Evolutionary conservation across 2,888 invertebrate species (phyloP).

Genomic region (Meloe dianella): DNA sequence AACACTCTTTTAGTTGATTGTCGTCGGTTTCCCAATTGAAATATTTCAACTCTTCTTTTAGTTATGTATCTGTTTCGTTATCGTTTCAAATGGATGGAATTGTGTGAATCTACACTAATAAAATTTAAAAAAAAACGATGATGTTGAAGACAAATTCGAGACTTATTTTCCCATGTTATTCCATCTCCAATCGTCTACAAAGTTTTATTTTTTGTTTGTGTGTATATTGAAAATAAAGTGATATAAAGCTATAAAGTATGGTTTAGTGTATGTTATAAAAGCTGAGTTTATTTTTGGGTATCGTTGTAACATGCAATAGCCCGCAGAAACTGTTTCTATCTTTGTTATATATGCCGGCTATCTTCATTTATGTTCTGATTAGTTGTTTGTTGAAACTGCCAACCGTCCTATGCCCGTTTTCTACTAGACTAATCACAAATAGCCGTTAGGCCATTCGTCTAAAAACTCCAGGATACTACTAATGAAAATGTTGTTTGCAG

Average conservation of each 20-base stretch:
- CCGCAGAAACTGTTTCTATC: conserved; percentile 19
- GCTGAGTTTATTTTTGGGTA: conserved; percentile 23
- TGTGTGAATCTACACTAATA: background rate
- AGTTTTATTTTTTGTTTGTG: conserved; percentile 18
- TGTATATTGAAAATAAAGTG: conserved; percentile 27
- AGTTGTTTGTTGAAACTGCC: conserved; percentile 23
- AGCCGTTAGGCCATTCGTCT: conserved; percentile 8
- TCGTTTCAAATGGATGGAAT: background rate
- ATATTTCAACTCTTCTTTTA: background rate
- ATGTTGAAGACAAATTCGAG: background rate
- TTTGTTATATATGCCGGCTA: background rate
- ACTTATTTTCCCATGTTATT: background rate
- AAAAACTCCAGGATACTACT: conserved; percentile 1
- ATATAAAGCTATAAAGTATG: conserved; percentile 26
- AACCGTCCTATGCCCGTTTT: conserved; percentile 15
- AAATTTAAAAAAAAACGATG: conserved; percentile 1
- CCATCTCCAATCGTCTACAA: background rate
- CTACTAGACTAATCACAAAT: conserved; percentile 17
- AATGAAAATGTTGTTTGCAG: conserved; percentile 22
- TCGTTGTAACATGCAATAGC: conserved; percentile 18
- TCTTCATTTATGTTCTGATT: conserved; percentile 19
- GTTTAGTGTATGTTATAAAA: conserved; percentile 28
- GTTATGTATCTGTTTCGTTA: background rate
- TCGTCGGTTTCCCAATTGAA: background rate
- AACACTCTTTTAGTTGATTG: background rate